phyloP scores from a whole-genome alignment of 2,888 invertebrate genomes.

The Cenopis cana region DNA sequence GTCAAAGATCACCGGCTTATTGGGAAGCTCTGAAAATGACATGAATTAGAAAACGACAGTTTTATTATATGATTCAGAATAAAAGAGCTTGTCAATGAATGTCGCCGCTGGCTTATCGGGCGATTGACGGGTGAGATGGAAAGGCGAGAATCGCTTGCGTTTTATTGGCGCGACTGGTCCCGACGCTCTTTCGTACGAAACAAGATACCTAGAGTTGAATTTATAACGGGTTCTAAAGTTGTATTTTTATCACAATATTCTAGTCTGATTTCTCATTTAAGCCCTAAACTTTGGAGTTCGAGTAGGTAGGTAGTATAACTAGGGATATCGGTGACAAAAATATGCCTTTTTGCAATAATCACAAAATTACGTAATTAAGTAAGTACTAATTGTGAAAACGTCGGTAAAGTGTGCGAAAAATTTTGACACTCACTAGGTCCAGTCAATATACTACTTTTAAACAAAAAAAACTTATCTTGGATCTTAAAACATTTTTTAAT shows the following conservation, averaged over 20 bases:
- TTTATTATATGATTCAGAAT: conserved; percentile 44
- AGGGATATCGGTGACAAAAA: no score
- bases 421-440: no score
- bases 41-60: conserved; percentile 45
- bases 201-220: no score
- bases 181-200: no score
- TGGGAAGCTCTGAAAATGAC: conserved; percentile 87
- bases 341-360: no score
- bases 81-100: conserved; percentile 43
- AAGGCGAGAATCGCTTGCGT: conserved; percentile 30
- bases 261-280: neutral
- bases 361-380: no score
- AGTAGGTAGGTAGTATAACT: neutral
- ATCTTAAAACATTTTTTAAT: no score
- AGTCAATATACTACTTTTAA: no score
- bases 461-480: no score
- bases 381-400: no score
- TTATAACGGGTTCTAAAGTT: neutral
- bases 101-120: conserved; percentile 35
- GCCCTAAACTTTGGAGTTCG: neutral
- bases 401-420: no score
- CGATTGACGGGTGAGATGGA: conserved; percentile 40
- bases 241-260: neutral
- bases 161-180: conserved; percentile 20
- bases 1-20: conserved; percentile 89